Evolutionary conservation across 2,113 vertebrate genomes (phyloP), one percentile per base, ranked within the genome.

Genomic region (Microtus oregoni): DNA sequence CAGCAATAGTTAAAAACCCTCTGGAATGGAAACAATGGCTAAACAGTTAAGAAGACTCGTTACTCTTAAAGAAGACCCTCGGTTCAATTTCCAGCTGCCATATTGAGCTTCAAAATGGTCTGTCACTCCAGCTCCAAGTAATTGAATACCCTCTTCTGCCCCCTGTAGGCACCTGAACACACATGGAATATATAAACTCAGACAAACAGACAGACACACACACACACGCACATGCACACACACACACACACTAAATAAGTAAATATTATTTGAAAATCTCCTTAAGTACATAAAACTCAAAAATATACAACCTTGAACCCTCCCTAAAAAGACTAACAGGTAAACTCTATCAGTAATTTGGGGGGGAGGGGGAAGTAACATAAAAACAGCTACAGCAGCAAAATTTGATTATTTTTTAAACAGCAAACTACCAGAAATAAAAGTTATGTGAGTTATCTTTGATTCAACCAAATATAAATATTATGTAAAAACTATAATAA

Each of bases 381-480:
- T 6, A 55, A 50, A 11, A 12, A 44, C 75, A 72, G 4, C 20
- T n/a, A 89, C 52, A 70, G 26, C 41, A 52, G 5, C 75, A 20
- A 89, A 3, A 81, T 67, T 22, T 77, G 5, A 81, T 24, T 89
- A 47, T 81, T 72, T 38, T 95, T 35, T 32, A 91, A 95, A 47
- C 7, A 65, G 12, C 8, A 55, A 93, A 52, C 50, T 85, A 41
- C 4, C 38, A 44, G 6, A 94, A 90, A 85, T 41, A 75, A 44
- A 77, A 38, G 17, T 76, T 65, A 76, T 13, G 17, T 65, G 28
- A 94, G 35, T 85, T 65, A 15, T 38, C 2, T 38, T 68, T 79
- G 58, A 47, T 41, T 70, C 0, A 78, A n/a, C 11, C 72, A 87
- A 97, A 89, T 63, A 41, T 73, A 92, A 90, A 88, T 28, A 79